Base-by-base conservation (phyloP, 2,113 vertebrate genomes). In the Isurus oxyrinchus region DNA sequence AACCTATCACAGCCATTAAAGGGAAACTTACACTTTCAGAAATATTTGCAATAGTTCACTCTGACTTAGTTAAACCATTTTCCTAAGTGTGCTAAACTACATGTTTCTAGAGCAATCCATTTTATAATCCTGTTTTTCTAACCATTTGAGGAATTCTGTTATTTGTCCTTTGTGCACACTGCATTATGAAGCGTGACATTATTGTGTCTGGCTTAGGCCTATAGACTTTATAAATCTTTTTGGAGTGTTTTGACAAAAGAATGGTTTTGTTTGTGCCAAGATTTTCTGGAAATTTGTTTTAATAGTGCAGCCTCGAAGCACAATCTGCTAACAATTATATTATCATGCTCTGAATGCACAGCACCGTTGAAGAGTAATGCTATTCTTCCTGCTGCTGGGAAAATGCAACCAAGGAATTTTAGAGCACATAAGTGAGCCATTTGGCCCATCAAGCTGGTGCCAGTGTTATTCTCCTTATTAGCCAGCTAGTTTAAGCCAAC, bases 251-350 rank as follows among this genome's bases (percentile, higher is more conserved):
- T 84, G 79, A 40, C 79, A 84, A 84, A 84, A n/a, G 0, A 40
- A 84, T 84, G 35, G 35, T 14, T 84, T 44, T 40, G 79, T 81
- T 81, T 84, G 79, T 84, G 79, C 79, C n/a, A 84, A 84, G 79
- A 84, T 84, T 84, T 84, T 84, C n/a, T 84, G 79, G 79, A 84
- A 79, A 40, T 14, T 84, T 84, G 14, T 84, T 84, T 84, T 84
- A 84, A 84, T 84, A 84, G n/a, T 84, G 79, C n/a, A 19, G 14
- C 40, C n/a, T 40, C 79, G 16, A 84, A 44, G 79, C n/a, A 1
- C n/a, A 84, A 84, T n/a, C 79, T 84, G 79, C 79, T 44, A 84
- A 84, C 79, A 84, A 84, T 84, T 84, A 81, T 40, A 40, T 84
- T 44, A 44, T 84, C n/a, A 14, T 40, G 44, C 16, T 40, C n/a